These are phyloP conservation scores for Enteromius unitaeniatus DNA, from an alignment of 2,797 vertebrate species.

Conservation along the genomic window DNA sequence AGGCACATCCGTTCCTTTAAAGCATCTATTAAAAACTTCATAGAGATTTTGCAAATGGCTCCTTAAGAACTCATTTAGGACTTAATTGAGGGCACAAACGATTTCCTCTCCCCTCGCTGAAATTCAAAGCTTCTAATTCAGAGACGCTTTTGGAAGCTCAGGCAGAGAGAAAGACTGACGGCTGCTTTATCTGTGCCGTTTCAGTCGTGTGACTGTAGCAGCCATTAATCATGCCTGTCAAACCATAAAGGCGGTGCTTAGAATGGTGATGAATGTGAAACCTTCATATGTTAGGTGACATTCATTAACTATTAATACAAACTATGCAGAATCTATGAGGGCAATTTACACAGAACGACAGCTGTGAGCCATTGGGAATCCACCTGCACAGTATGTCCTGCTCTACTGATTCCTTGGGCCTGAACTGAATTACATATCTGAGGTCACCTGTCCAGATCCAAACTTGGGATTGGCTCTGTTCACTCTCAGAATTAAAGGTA, in stretches of 20 bases:
- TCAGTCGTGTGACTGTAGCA: slow-evolving; percentile 31
- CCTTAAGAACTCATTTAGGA: slow-evolving; percentile 54
- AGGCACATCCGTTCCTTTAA: slow-evolving; percentile 45
- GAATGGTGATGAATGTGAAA: slow-evolving; percentile 38
- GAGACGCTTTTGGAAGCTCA: slow-evolving; percentile 31
- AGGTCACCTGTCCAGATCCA: not conserved
- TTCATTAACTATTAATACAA: slow-evolving; percentile 58
- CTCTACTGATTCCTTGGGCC: slow-evolving; percentile 6
- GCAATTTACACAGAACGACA: slow-evolving; percentile 51
- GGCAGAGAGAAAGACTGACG: not conserved
- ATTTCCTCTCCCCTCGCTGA: slow-evolving; percentile 47
- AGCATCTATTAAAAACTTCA: slow-evolving; percentile 58
- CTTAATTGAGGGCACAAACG: slow-evolving; percentile 53
- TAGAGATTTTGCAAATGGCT: slow-evolving; percentile 56
- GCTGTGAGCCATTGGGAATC: slow-evolving; percentile 34
- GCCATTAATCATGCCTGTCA: slow-evolving; percentile 53
- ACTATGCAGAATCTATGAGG: slow-evolving; percentile 45
- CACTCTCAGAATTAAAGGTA: too few relatives aligned
- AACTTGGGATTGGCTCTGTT: not conserved
- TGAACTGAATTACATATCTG: slow-evolving; percentile 14
- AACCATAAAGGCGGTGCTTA: slow-evolving; percentile 45
- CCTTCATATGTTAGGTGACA: slow-evolving; percentile 46
- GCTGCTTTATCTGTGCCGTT: slow-evolving; percentile 39
- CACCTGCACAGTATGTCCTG: slow-evolving; percentile 4
- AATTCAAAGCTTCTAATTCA: slow-evolving; percentile 48